Conservation (phyloP, 2,888 invertebrate species). For the Oscheius myriophilus region DNA sequence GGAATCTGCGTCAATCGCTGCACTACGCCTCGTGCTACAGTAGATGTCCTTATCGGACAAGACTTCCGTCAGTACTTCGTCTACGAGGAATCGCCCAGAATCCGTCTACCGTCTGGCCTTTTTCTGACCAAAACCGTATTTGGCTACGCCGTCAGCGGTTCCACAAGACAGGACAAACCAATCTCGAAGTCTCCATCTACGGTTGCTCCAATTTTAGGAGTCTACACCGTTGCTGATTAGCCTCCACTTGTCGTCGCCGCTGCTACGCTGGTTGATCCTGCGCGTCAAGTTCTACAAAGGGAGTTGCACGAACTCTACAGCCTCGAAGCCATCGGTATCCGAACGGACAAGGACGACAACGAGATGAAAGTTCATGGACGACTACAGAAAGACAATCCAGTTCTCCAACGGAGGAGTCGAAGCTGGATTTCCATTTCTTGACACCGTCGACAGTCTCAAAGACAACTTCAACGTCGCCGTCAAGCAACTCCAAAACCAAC, state of each 20-base stretch:
- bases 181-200: too few relatives aligned
- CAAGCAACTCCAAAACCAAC: neutral
- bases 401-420: neutral
- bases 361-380: constrained; percentile 8
- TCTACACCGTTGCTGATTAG: too few relatives aligned
- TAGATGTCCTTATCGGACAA: neutral
- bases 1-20: neutral
- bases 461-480: constrained; percentile 6
- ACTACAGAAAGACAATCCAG: constrained; percentile 1
- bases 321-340: neutral
- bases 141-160: neutral
- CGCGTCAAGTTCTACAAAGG: neutral
- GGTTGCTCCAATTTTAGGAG: too few relatives aligned
- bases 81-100: neutral
- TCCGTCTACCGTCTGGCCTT: too few relatives aligned
- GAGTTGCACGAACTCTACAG: neutral
- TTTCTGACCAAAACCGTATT: constrained; percentile 1
- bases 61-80: neutral
- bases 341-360: neutral
- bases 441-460: neutral
- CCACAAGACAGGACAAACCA: too few relatives aligned
- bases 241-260: too few relatives aligned
- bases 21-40: too few relatives aligned
- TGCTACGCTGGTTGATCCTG: neutral
- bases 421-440: constrained; percentile 10